Evolutionary conservation across 1,140 invertebrate genomes (phyloP), one percentile per base, ranked within the genome.

Genomic region (Zeugodacus cucurbitae): DNA sequence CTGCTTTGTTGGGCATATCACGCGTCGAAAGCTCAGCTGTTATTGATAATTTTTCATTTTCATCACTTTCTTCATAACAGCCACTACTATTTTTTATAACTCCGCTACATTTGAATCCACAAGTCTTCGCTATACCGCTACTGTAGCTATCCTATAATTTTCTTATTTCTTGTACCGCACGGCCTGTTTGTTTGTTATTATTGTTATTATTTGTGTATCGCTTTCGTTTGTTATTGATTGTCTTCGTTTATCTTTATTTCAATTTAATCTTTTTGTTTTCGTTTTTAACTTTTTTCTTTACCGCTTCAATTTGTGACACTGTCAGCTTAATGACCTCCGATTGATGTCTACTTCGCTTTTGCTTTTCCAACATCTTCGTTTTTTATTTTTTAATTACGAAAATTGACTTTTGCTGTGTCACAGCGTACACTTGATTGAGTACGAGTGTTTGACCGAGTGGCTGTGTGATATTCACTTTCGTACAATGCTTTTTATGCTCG

Each of bases 181-280:
- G 20, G 14, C 48, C 48, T 41, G 32, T 17, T 74, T 74, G 67
- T 37, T 41, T 74, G 67, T 37, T 74, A 70, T 70, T 74, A 37
- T 74, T 74, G 11, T 34, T 62, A 67, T 62, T 62, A 29, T 32
- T 29, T 67, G 11, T 67, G 62, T 67, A 14, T 67, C 62, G 62
- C 62, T 67, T 32, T 74, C 67, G 6, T 41, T 74, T 41, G 67
- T 74, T 34, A 74, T 74, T 32, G 67, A 74, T 74, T 74, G 67
- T 8, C 20, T 74, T 74, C 22, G 34, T 74, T 32, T 37, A 22
- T 37, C 34, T 74, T 74, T 37, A 37, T 74, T 32, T 37, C 34
- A 74, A 37, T 74, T 37, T 37, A 14, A 22, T 41, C 20, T 34
- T 37, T 74, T 37, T 74, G 20, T 37, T 74, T 22, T 74, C 34